A percentile compares a stretch with the other conserved stretches of the same genome.
Evolutionary conservation across 2,797 vertebrate species (phyloP).

Genomic region (Fundulus diaphanus): DNA sequence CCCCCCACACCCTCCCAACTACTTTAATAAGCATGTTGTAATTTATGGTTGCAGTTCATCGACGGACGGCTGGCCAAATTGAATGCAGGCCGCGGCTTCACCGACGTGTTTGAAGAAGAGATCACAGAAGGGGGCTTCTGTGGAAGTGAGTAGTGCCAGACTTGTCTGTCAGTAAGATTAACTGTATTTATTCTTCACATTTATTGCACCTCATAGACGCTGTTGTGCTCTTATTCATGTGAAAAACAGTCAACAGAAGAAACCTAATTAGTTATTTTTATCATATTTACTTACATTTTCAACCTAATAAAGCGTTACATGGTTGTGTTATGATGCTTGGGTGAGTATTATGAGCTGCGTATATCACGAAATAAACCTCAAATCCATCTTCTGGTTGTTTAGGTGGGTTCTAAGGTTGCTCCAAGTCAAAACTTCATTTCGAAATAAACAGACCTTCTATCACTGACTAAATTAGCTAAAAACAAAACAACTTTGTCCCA

Average conservation of each 20-base stretch:
- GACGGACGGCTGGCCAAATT: slow-evolving; percentile 95
- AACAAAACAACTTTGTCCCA: neutral
- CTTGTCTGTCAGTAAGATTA: slow-evolving; percentile 51
- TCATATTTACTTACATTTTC: neutral
- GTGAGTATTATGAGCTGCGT: neutral
- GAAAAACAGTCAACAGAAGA: neutral
- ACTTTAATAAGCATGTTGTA: slow-evolving; percentile 80
- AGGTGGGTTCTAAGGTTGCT: neutral
- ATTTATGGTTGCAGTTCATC: slow-evolving; percentile 93
- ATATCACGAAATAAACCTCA: neutral
- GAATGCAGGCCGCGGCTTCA: slow-evolving; percentile 95
- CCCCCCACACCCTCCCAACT: neutral
- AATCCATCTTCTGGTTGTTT: neutral
- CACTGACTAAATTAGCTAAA: neutral
- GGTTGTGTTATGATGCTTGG: neutral
- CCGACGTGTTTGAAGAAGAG: slow-evolving; percentile 96
- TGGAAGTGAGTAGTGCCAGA: slow-evolving; percentile 86
- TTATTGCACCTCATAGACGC: slow-evolving; percentile 17
- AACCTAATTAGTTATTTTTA: neutral
- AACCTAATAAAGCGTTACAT: neutral
- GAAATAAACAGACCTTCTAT: neutral
- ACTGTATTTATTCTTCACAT: slow-evolving; percentile 49
- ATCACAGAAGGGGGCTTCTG: slow-evolving; percentile 95
- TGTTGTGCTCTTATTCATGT: neutral
- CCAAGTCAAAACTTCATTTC: neutral